Percentiles rank a stretch among this genome's conserved stretches.
Conservation (phyloP, 2,113 vertebrate species). For the Pterocles gutturalis region DNA sequence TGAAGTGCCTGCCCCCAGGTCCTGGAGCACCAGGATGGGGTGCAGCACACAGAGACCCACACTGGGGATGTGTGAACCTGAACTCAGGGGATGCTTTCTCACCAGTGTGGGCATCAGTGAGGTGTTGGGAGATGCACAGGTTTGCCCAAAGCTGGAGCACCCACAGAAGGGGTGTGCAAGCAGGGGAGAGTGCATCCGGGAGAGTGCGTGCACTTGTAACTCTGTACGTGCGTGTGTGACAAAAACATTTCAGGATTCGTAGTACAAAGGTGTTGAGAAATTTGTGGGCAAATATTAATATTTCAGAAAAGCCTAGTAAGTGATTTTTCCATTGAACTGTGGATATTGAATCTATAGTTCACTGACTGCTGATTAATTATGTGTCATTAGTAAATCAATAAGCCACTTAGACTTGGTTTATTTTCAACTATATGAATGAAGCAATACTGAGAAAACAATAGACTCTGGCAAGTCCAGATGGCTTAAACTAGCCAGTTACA, state of each 20-base stretch:
- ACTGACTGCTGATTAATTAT: background rate
- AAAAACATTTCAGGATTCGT: background rate
- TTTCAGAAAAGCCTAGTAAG: background rate
- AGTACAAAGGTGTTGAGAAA: background rate
- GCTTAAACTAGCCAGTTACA: background rate
- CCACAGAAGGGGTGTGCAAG: fast-evolving
- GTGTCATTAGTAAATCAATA: background rate
- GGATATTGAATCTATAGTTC: background rate
- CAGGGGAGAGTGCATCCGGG: background rate
- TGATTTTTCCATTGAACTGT: background rate
- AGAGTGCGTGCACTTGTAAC: background rate
- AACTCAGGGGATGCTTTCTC: background rate
- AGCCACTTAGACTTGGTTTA: background rate
- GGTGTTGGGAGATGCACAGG: background rate
- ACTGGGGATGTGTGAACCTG: fast-evolving
- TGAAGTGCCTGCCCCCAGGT: background rate
- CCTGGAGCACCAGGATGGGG: background rate
- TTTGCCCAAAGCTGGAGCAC: background rate
- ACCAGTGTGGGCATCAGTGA: fast-evolving
- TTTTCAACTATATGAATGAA: background rate
- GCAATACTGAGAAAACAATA: background rate
- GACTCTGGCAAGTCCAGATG: background rate
- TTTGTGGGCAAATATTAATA: background rate
- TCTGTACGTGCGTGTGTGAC: background rate
- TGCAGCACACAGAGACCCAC: background rate